Evolutionary conservation across 2,797 vertebrate species (phyloP).

Genomic region (Protosalanx chinensis): DNA sequence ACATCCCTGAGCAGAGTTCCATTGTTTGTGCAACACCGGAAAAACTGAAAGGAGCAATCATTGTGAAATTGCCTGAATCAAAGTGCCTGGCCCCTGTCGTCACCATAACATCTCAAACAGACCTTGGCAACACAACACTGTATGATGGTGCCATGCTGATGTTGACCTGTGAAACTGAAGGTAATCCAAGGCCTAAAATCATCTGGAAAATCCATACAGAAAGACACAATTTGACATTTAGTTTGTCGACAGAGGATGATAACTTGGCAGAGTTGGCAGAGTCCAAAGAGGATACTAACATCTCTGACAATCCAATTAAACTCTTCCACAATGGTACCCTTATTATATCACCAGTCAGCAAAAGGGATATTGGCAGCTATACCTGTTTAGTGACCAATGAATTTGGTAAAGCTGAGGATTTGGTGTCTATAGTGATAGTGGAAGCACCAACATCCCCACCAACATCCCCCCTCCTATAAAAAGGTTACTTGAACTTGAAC

Average conservation of each 20-base stretch:
- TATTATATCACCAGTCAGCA: conserved; percentile 76
- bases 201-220: conserved; percentile 81
- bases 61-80: conserved; percentile 71
- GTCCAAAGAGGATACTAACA: conserved; percentile 41
- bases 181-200: conserved; percentile 78
- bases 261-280: conserved; percentile 39
- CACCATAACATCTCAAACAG: conserved; percentile 67
- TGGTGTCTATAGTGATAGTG: conserved; percentile 70
- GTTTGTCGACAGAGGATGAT: conserved; percentile 57
- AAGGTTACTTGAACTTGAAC: conserved; percentile 38
- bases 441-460: conserved; percentile 52
- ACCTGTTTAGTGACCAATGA: conserved; percentile 86
- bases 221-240: conserved; percentile 71
- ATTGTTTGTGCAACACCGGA: conserved; percentile 81
- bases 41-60: conserved; percentile 70
- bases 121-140: conserved; percentile 63
- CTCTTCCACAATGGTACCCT: conserved; percentile 87
- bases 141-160: conserved; percentile 71
- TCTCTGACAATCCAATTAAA: conserved; percentile 62
- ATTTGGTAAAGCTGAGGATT: conserved; percentile 77
- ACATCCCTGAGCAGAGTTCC: conserved; percentile 75
- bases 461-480: conserved; percentile 25
- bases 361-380: conserved; percentile 84
- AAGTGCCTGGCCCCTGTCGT: conserved; percentile 76
- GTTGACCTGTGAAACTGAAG: conserved; percentile 78